Conservation (phyloP, 2,888 invertebrate species). For the Colostygia pectinataria region DNA sequence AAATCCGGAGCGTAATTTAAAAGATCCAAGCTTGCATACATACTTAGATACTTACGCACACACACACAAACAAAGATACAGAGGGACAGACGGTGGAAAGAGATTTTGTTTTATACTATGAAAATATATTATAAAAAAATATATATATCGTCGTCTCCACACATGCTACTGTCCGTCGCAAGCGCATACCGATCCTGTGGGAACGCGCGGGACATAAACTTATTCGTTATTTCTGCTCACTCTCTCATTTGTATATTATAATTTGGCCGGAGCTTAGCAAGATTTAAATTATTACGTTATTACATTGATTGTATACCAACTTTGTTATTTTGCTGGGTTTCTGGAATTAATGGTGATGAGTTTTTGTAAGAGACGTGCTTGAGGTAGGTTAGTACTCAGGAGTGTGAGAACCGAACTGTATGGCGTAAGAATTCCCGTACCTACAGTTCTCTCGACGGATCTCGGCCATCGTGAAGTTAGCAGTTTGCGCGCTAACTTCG, state of each 20-base stretch:
- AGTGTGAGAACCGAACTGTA: too few relatives aligned
- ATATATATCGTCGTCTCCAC: conserved; percentile 43
- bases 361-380: conserved; percentile 21
- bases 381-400: neutral
- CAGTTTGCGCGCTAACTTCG: too few relatives aligned
- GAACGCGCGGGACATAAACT: conserved; percentile 80
- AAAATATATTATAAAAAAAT: neutral
- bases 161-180: conserved; percentile 39
- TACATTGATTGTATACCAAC: conserved; percentile 53
- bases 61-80: too few relatives aligned
- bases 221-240: conserved; percentile 81
- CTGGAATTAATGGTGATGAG: conserved; percentile 27
- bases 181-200: conserved; percentile 81
- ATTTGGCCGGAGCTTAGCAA: conserved; percentile 64
- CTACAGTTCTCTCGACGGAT: too few relatives aligned
- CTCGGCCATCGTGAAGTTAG: too few relatives aligned
- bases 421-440: too few relatives aligned
- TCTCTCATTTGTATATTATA: conserved; percentile 82
- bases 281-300: conserved; percentile 60
- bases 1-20: too few relatives aligned
- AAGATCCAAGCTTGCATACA: too few relatives aligned
- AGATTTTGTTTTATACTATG: too few relatives aligned
- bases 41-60: too few relatives aligned
- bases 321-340: conserved; percentile 34
- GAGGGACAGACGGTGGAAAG: too few relatives aligned